Percentiles rank a stretch among this genome's conserved stretches.
These are phyloP conservation scores for Zaprionus bogoriensis DNA, from an alignment of 2,888 invertebrate species.

Conservation along the genomic window DNA sequence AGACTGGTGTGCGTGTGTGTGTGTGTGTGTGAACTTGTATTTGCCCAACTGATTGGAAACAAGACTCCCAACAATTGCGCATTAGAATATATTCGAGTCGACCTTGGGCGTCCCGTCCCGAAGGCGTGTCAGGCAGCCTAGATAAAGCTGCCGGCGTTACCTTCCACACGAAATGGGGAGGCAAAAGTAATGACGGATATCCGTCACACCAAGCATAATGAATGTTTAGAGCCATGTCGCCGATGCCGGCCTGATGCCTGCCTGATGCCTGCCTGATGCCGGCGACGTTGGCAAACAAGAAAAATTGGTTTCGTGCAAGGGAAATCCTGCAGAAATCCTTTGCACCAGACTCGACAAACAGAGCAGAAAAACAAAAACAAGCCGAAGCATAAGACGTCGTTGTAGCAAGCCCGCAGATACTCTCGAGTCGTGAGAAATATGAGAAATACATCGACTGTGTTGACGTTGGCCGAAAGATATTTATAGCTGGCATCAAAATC, in stretches of 20 bases:
- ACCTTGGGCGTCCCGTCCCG: neutral
- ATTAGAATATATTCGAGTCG: constrained; percentile 18
- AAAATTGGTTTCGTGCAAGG: constrained; percentile 36
- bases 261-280: too few relatives aligned
- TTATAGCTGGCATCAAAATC: too few relatives aligned
- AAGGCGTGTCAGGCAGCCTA: neutral
- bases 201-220: constrained; percentile 44
- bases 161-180: constrained; percentile 3
- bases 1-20: neutral
- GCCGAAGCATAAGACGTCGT: neutral
- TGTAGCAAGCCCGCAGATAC: too few relatives aligned
- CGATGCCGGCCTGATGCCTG: too few relatives aligned
- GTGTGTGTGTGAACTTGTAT: constrained; percentile 12
- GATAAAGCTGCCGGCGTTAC: too few relatives aligned
- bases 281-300: constrained; percentile 34
- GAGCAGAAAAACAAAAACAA: neutral
- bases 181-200: constrained; percentile 43
- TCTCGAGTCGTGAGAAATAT: too few relatives aligned
- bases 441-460: too few relatives aligned
- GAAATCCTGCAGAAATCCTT: constrained; percentile 28
- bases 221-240: too few relatives aligned
- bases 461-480: too few relatives aligned
- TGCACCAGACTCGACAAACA: neutral
- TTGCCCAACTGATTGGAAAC: constrained; percentile 47
- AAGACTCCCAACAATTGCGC: constrained; percentile 30